Percentiles rank a stretch among this genome's conserved stretches.
Conservation (phyloP, 2,888 invertebrate genomes). For the Rhogogaster chlorosoma region DNA sequence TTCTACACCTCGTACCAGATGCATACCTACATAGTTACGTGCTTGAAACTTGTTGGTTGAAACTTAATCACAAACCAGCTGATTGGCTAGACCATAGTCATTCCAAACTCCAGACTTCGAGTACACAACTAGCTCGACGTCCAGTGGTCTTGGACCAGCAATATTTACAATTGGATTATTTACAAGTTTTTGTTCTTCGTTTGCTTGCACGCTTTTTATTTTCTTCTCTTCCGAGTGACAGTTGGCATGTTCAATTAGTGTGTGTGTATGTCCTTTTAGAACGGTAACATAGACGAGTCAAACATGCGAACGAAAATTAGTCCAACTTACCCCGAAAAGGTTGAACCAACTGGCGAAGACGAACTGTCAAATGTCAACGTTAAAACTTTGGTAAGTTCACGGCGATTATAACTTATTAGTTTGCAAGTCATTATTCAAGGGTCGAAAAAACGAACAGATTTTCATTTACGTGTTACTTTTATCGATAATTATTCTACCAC, state of each 20-base stretch:
- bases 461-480: not conserved
- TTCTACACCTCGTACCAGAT: not conserved
- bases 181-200: not conserved
- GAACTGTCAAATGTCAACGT: slow-evolving; percentile 83
- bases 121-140: not conserved
- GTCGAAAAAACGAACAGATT: not conserved
- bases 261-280: slow-evolving; percentile 70
- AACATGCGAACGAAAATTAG: slow-evolving; percentile 72
- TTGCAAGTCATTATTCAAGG: not conserved
- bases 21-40: not conserved
- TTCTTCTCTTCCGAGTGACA: slow-evolving; percentile 49
- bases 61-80: not conserved
- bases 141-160: not conserved
- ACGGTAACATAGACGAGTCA: slow-evolving; percentile 70
- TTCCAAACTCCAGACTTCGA: not conserved
- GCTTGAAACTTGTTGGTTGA: slow-evolving; percentile 32
- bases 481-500: not conserved
- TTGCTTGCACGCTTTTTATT: not conserved
- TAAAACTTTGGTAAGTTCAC: slow-evolving; percentile 82
- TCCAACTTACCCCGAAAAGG: slow-evolving; percentile 70
- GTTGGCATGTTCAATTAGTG: slow-evolving; percentile 68
- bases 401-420: not conserved
- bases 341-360: slow-evolving; percentile 76
- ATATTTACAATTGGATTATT: not conserved
- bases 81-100: slow-evolving; percentile 12